Base-by-base conservation (phyloP, 2,888 invertebrate species). In the Electrophaes corylata region DNA sequence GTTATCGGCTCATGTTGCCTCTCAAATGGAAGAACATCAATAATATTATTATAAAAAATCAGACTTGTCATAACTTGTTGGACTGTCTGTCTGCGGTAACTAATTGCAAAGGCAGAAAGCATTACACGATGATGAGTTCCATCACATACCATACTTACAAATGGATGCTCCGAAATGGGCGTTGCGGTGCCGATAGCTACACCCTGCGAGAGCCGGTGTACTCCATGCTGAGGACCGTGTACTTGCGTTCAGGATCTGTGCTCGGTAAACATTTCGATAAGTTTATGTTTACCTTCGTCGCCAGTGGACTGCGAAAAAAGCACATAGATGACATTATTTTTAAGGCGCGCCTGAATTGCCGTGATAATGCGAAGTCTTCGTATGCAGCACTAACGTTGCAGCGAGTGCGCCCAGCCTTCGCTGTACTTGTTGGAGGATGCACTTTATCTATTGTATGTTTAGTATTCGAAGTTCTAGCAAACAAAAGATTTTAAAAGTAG, bases 201-300 rank as follows among this genome's bases (percentile, higher is more conserved):
- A 53, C n/a, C 26, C 44, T 79, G 23, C 62, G 62, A 3, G 66
- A 71, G 23, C 59, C 74, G 0, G 51, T 66, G n/a, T 2, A 1
- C 0, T 59, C 48, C 12, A 16, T 70, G 10, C 60, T 66, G 49
- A 67, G 71, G 49, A 71, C 75, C 0, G 26, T 77, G 29, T 72
- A 67, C 45, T 73, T 80, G 23, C 71, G 78, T 2, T 71, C 75
- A 14, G 82, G 81, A 4, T 81, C 82, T 0, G 54, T 68, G 55
- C 60, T 78, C n/a, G 19, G 48, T 0, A 33, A 23, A 4, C 18
- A 49, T 16, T 64, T 68, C 1, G 11, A 73, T 47, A 33, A 54
- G 0, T 71, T 72, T 44, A 12, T 53, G 2, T 31, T 51, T n/a
- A 46, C 18, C n/a, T 8, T 69, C 0, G 49, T 6, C 2, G 26